Evolutionary conservation across 2,113 vertebrate species (phyloP).

Genomic region (Orcinus orca): DNA sequence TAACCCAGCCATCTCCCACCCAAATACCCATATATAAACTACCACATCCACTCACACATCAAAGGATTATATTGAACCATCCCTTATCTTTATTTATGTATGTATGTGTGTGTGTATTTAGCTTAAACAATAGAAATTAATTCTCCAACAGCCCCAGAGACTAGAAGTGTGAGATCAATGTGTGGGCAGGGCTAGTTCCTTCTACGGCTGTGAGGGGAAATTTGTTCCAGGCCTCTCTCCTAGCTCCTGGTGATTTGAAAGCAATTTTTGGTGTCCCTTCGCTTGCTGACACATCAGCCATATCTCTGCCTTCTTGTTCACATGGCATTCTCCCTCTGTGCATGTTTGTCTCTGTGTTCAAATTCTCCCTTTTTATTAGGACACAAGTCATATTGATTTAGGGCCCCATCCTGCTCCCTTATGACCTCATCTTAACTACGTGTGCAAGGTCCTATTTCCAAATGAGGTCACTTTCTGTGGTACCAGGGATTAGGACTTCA

Average conservation of each 20-base stretch:
- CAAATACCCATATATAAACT: neutral
- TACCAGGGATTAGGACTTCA: neutral
- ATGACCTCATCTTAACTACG: neutral
- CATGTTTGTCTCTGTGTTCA: neutral
- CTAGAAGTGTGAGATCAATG: neutral
- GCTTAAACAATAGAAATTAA: neutral
- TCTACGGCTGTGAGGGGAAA: neutral
- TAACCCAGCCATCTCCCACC: neutral
- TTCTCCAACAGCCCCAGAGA: neutral
- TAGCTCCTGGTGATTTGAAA: too few relatives aligned
- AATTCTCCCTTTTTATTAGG: neutral
- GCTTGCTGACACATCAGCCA: too few relatives aligned
- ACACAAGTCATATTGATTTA: neutral
- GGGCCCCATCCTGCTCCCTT: too few relatives aligned
- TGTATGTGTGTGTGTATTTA: neutral
- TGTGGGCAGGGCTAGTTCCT: neutral
- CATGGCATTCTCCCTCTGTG: neutral
- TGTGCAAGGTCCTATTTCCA: neutral
- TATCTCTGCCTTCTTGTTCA: neutral
- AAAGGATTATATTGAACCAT: neutral
- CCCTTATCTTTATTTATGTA: neutral
- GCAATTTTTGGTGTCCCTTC: neutral
- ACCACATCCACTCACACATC: neutral
- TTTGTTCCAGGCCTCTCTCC: neutral
- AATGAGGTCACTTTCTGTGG: neutral